Conservation (phyloP, 2,797 vertebrate species). For the Sebastiscus tertius region DNA sequence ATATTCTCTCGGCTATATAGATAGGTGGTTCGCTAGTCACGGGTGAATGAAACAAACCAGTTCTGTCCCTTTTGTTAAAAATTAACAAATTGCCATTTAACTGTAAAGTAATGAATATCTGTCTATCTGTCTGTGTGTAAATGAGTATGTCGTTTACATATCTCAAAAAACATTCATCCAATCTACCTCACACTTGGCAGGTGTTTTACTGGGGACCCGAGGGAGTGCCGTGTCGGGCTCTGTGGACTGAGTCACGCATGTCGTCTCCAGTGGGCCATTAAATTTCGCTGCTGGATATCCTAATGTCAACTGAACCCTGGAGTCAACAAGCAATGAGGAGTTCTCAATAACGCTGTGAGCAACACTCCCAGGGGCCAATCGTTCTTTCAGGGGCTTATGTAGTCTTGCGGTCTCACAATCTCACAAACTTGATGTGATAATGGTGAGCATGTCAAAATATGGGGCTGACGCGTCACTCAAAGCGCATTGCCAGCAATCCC, state of each 20-base stretch:
- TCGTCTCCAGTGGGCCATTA: background rate
- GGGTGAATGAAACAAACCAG: too few relatives aligned
- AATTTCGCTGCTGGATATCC: too few relatives aligned
- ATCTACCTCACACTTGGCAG: background rate
- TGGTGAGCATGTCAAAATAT: background rate
- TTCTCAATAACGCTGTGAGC: background rate
- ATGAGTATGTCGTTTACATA: background rate
- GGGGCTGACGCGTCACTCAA: accelerated
- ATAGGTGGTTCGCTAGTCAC: too few relatives aligned
- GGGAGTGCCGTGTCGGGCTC: background rate
- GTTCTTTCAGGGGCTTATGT: background rate
- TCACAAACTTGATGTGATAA: background rate
- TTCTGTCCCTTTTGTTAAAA: background rate
- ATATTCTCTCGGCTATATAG: too few relatives aligned
- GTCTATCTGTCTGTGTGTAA: background rate
- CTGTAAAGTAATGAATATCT: background rate
- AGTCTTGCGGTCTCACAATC: background rate
- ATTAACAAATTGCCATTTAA: background rate
- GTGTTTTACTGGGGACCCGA: background rate
- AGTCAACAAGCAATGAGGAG: background rate
- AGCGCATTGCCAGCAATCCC: too few relatives aligned
- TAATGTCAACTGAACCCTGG: background rate
- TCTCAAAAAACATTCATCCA: background rate
- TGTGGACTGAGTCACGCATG: background rate
- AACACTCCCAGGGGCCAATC: background rate